Percentiles rank a stretch among this genome's conserved stretches.
These are phyloP conservation scores for Nomia melanderi DNA, from an alignment of 1,140 invertebrate species.

Conservation along the genomic window DNA sequence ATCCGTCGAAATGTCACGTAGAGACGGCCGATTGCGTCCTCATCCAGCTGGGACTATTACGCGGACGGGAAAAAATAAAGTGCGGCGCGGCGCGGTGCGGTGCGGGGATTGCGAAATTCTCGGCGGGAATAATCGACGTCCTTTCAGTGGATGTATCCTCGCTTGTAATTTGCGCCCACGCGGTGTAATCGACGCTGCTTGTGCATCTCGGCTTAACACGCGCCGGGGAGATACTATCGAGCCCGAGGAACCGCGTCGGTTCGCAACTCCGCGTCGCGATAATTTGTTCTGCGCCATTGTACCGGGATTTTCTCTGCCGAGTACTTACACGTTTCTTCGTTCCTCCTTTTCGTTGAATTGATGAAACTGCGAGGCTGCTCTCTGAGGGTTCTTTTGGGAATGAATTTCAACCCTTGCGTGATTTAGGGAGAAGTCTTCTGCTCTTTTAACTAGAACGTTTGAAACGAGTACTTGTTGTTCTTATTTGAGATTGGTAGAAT, in stretches of 20 bases:
- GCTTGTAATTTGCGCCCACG: conserved; percentile 76
- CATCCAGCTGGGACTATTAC: conserved; percentile 5
- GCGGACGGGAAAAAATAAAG: not conserved
- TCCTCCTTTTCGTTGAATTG: too few species aligned
- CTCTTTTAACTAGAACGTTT: too few species aligned
- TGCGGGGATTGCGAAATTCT: conserved; percentile 25
- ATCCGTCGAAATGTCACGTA: conserved; percentile 37
- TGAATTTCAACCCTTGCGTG: too few species aligned
- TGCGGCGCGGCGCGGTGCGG: not conserved
- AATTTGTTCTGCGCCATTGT: not conserved
- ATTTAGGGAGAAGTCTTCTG: too few species aligned
- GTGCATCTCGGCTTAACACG: conserved; percentile 19
- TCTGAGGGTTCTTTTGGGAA: too few species aligned
- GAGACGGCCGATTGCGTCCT: conserved; percentile 25
- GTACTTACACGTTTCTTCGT: too few species aligned
- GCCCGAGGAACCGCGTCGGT: conserved; percentile 12
- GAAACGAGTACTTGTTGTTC: too few species aligned
- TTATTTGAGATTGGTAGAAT: too few species aligned
- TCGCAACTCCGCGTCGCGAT: conserved; percentile 7
- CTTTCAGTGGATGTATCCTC: conserved; percentile 68
- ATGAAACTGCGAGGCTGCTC: too few species aligned
- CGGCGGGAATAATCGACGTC: conserved; percentile 35
- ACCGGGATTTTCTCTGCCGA: not conserved
- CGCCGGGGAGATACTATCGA: conserved; percentile 29
- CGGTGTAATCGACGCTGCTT: conserved; percentile 52